Evolutionary conservation across 2,888 invertebrate species (phyloP).

Genomic region (Folsomia manolachei): DNA sequence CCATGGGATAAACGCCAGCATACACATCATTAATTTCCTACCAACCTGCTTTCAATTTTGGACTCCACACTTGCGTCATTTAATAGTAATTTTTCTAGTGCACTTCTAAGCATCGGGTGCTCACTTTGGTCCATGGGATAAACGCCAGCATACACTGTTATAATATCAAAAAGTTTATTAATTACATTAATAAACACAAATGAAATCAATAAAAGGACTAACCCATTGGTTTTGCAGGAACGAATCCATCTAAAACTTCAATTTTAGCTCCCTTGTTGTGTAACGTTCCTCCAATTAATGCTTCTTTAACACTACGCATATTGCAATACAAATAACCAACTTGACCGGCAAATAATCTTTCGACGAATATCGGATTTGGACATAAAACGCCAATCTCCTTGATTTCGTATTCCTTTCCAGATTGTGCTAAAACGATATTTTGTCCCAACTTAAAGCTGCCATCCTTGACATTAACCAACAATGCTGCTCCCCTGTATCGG

Average conservation of each 20-base stretch:
- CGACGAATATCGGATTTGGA: slow-evolving; percentile 69
- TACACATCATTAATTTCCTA: no score
- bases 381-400: slow-evolving; percentile 74
- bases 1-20: slow-evolving; percentile 86
- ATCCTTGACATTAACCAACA: slow-evolving; percentile 72
- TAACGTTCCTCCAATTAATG: slow-evolving; percentile 74
- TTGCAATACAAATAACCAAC: slow-evolving; percentile 84
- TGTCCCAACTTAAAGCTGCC: slow-evolving; percentile 73
- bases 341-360: slow-evolving; percentile 77
- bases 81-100: slow-evolving; percentile 85
- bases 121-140: slow-evolving; percentile 90
- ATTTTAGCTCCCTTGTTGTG: slow-evolving; percentile 60
- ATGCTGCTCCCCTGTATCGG: slow-evolving; percentile 72
- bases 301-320: slow-evolving; percentile 71
- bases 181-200: not conserved
- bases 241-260: slow-evolving; percentile 65
- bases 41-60: slow-evolving; percentile 73
- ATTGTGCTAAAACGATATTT: slow-evolving; percentile 67
- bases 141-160: slow-evolving; percentile 71
- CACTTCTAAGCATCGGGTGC: slow-evolving; percentile 67
- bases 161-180: not conserved
- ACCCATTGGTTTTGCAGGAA: slow-evolving; percentile 73
- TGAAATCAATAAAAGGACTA: not conserved
- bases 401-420: slow-evolving; percentile 73
- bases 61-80: slow-evolving; percentile 93